Base-by-base conservation (phyloP, 1,140 invertebrate genomes). In the Bombus pyrosoma region DNA sequence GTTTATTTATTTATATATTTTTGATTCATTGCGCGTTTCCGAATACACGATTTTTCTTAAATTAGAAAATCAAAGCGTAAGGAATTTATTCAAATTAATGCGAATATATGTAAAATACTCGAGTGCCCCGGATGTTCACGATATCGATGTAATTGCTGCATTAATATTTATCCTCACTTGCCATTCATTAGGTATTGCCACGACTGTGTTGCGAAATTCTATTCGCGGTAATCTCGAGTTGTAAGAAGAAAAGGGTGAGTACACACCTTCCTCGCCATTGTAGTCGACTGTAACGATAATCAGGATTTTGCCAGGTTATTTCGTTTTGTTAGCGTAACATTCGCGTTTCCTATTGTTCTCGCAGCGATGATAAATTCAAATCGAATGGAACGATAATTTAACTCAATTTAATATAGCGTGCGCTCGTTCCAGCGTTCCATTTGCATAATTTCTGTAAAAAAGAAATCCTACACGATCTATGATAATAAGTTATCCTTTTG, bases 291-390 rank as follows among this genome's bases (percentile, higher is more conserved):
- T 22, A 34, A 68, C 66, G 66, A 68, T 34, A n/a, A 28, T 73
- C 59, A n/a, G 25, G 59, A 62, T 47, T 47, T 22, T 28, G 39
- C 69, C 2, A 41, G 8, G 25, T 1, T 9, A 8, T 47, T 39
- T 15, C n/a, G 37, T 39, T 32, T n/a, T 28, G 10, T 72, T n/a
- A 6, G 39, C 69, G 39, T 12, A n/a, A 18, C 28, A 18, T 22
- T 41, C 32, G 32, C 32, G 10, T 59, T 28, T 37, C 34, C 77
- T 34, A 79, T 81, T 81, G 12, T 81, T 71, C 41, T 59, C 66
- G 25, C 66, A 2, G 0, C 53, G 34, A 4, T 9, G 32, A 39
- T 43, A 32, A 39, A 81, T 81, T 81, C n/a, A 59, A 68, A 47
- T 57, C 32, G 13, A 25, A 8, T 22, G 32, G 15, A 3, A 13